Percentiles rank a stretch among this genome's conserved stretches.
phyloP scores from a whole-genome alignment of 2,113 vertebrate genomes.

The Sander lucioperca region DNA sequence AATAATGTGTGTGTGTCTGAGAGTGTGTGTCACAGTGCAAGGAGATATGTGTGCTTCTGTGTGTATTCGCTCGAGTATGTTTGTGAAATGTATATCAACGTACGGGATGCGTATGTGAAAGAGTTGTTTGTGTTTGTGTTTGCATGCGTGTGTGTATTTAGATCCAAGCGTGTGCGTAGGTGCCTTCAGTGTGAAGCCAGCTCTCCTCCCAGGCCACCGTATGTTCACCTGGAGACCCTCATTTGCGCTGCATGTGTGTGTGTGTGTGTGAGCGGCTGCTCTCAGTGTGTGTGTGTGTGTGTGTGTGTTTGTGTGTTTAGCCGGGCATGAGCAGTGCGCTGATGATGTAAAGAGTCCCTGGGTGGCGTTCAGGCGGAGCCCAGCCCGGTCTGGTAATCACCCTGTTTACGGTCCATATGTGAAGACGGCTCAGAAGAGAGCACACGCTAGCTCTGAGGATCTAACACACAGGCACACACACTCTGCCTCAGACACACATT shows the following conservation, averaged over 20 bases:
- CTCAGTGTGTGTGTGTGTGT: constrained; percentile 41
- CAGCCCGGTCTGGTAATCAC: constrained; percentile 84
- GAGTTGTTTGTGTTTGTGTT: constrained; percentile 42
- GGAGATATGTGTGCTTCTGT: background rate
- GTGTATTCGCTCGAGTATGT: constrained; percentile 20
- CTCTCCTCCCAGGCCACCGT: constrained; percentile 73
- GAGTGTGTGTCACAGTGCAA: constrained; percentile 4
- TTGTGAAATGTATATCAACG: constrained; percentile 34
- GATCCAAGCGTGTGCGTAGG: constrained; percentile 45
- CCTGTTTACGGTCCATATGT: constrained; percentile 87
- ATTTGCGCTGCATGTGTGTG: constrained; percentile 36
- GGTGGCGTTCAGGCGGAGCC: constrained; percentile 83
- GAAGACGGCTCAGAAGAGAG: constrained; percentile 79
- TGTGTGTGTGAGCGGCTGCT: constrained; percentile 3
- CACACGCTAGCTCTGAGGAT: constrained; percentile 55
- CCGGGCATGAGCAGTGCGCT: constrained; percentile 78
- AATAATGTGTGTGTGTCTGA: constrained; percentile 44
- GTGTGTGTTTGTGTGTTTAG: constrained; percentile 75
- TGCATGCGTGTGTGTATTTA: constrained; percentile 21
- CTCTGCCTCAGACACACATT: constrained; percentile 42
- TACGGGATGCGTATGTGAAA: constrained; percentile 9
- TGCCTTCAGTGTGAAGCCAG: constrained; percentile 52
- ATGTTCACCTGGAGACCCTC: constrained; percentile 79
- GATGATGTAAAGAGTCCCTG: constrained; percentile 85
- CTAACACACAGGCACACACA: constrained; percentile 56